Evolutionary conservation across 1,140 invertebrate species (phyloP), one percentile per base, ranked within the genome.

Genomic region (Cherax destructor): DNA sequence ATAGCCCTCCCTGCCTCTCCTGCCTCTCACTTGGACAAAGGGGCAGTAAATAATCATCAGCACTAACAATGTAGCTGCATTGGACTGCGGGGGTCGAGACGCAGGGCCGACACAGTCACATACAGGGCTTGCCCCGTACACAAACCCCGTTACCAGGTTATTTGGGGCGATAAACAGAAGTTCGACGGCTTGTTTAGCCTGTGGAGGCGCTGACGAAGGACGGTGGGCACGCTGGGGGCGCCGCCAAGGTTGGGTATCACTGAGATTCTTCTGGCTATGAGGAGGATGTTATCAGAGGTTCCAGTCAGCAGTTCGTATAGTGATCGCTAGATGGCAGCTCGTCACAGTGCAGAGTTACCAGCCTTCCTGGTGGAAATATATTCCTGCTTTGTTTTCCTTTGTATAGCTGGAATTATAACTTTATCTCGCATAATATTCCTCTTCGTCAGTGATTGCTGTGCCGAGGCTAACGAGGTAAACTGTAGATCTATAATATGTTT

Each of bases 1-100:
- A 83, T 79, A n/a, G 30, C 81, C 80, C 52, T 83, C 80, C 74
- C 79, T 18, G 76, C 61, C 89, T 85, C 88, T 61, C 49, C 88
- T 65, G 30, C 30, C 30, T 84, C 88, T 91, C 88, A 84, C 49
- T 81, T 65, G 89, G 72, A 91, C 89, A 91, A 91, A 91, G 89
- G 59, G 74, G 89, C 89, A 79, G 83, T 91, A 91, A 91, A 91
- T 91, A 91, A 91, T 91, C 85, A 91, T 91, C 89, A 91, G 41
- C 80, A 83, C 74, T 79, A 91, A 91, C 89, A 91, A 91, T 91
- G 83, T 85, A 61, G 83, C 61, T 91, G 89, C 89, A 85, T 78
- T 78, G 89, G 76, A 76, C 83, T 59, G 74, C 89, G 47, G 50
- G 83, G 89, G 89, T 85, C 49, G 83, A 86, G 89, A 84, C 83